Conservation (phyloP, 2,888 invertebrate species). For the Ophion ellenae region DNA sequence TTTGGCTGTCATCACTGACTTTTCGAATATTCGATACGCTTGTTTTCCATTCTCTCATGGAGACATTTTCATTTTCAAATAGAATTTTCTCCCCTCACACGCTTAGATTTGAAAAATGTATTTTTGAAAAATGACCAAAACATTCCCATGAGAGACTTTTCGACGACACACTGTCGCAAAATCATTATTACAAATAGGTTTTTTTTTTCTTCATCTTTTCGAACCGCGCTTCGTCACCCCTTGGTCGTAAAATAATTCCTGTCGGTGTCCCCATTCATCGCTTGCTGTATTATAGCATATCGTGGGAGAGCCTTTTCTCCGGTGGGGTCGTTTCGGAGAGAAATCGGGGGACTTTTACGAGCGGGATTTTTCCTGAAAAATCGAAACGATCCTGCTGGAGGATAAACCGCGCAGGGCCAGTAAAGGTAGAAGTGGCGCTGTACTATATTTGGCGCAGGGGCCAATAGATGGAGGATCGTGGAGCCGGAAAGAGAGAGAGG, state of each 20-base stretch:
- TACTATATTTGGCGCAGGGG: slow-evolving; percentile 29
- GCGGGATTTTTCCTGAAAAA: slow-evolving; percentile 42
- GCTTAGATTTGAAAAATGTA: not conserved
- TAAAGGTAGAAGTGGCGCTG: slow-evolving; percentile 34
- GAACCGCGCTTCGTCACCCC: slow-evolving; percentile 14
- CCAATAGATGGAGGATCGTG: slow-evolving; percentile 5
- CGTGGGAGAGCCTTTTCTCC: not conserved
- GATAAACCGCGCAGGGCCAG: slow-evolving; percentile 30
- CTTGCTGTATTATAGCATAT: slow-evolving; percentile 10
- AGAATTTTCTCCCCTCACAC: not conserved
- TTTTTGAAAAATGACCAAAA: not conserved
- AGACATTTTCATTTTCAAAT: no score
- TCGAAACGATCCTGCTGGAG: slow-evolving; percentile 31
- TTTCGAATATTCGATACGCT: no score
- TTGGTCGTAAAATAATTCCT: slow-evolving; percentile 41
- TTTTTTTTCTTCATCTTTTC: slow-evolving; percentile 4
- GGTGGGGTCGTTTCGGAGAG: slow-evolving; percentile 14
- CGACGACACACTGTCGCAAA: not conserved
- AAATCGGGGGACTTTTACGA: slow-evolving; percentile 41
- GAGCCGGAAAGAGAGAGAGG: not conserved
- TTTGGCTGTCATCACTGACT: no score
- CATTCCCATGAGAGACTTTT: not conserved
- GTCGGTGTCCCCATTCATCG: slow-evolving; percentile 15
- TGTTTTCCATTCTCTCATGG: no score
- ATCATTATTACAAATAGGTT: not conserved